These are phyloP conservation scores for Spilogale gracilis DNA, from an alignment of 2,113 vertebrate species.

Conservation along the genomic window DNA sequence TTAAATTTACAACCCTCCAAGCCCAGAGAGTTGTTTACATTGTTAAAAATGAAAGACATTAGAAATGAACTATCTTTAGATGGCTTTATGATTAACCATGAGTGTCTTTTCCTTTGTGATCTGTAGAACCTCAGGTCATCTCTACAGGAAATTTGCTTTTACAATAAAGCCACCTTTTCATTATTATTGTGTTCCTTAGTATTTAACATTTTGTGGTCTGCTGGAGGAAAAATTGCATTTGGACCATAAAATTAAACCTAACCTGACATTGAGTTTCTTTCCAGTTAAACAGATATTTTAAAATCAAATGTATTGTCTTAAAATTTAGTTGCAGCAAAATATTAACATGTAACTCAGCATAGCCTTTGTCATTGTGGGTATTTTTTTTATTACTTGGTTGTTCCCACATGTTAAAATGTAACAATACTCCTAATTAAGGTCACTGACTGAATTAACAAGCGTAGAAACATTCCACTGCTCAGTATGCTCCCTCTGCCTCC, in stretches of 20 bases:
- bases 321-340: slow-evolving; percentile 53
- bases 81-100: slow-evolving; percentile 70
- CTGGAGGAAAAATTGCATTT: slow-evolving; percentile 63
- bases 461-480: neutral
- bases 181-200: slow-evolving; percentile 60
- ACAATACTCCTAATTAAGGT: neutral
- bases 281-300: slow-evolving; percentile 61
- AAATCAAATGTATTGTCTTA: slow-evolving; percentile 62
- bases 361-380: neutral
- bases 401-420: slow-evolving; percentile 21
- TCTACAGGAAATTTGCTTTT: slow-evolving; percentile 76
- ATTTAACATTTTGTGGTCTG: slow-evolving; percentile 72
- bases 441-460: slow-evolving; percentile 41
- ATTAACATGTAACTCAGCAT: slow-evolving; percentile 20
- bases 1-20: slow-evolving; percentile 80
- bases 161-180: slow-evolving; percentile 52
- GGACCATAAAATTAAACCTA: slow-evolving; percentile 52
- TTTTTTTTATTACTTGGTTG: slow-evolving; percentile 41
- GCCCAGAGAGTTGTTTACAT: slow-evolving; percentile 75
- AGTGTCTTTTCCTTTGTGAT: slow-evolving; percentile 77
- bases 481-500: neutral
- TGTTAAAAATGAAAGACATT: slow-evolving; percentile 79
- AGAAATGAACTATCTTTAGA: slow-evolving; percentile 75
- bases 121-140: slow-evolving; percentile 45
- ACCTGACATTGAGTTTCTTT: slow-evolving; percentile 48